Base-by-base conservation (phyloP, 92 coral and sea anemone genomes). In the Palythoa grandiflora region DNA sequence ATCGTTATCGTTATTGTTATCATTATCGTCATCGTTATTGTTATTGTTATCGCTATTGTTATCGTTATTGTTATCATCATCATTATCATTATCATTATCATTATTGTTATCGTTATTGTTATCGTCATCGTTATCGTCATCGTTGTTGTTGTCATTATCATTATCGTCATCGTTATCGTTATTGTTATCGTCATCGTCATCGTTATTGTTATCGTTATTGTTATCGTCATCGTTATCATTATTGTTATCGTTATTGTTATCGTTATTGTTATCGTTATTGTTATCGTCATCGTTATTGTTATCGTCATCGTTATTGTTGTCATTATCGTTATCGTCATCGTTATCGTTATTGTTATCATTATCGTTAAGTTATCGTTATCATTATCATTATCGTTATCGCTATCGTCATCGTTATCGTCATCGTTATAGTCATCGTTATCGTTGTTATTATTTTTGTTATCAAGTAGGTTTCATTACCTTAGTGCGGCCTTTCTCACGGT, bases 401-500 rank as follows among this genome's bases (percentile, higher is more conserved):
- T 61, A 17, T 61, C 5, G 68, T 61, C 17, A 17, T 61, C 68
- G 68, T 61, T 3, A 55, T 55, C 47, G 47, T 40, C 1, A 40
- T 40, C 47, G 1, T 40, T 40, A 5, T 40, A 1, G 47, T 40
- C 1, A 40, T 40, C 47, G 47, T 40, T 40, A 40, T 40, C 0
- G 47, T 40, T 40, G 1, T 40, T 1, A 1, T 40, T 40, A 40
- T 40, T 5, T 0, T 40, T 40, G 1, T 28, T 28, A 28, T 28
- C 28, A 28, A 28, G 28, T 28, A 10, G 16, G 35, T 16, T 38
- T 16, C 15, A 8, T 28, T 79, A 94, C 98, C 95, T 91, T 92
- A 1, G 93, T 89, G 19, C 89, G 53, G 12, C 94, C 76, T 11
- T 89, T 70, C 79, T 92, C 98, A 73, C 89, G 88, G 84, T 94